Base-by-base conservation (phyloP, 2,888 invertebrate genomes). In the Aspidiotus rigidus region DNA sequence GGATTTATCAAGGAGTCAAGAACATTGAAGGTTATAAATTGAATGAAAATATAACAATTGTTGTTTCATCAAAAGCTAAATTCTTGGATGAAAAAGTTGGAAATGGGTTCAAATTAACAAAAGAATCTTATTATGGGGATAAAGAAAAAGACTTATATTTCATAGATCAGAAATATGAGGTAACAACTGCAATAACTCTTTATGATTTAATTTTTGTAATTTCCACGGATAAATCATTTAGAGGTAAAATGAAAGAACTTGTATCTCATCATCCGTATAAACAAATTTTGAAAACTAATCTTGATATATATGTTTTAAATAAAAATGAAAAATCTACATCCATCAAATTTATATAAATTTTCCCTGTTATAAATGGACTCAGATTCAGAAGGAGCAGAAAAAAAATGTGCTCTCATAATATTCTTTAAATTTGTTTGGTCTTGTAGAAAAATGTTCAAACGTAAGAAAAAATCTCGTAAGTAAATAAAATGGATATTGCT, bases 391-490 rank as follows among this genome's bases (percentile, higher is more conserved):
- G 57, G n/a, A 11, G 49, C 8, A 56, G 17, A 56, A 15, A 56
- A 56, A 56, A 56, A 56, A 56, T 56, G 17, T 15, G n/a, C n/a
- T 56, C 17, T 56, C n/a, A n/a, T 15, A 9, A 56, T 56, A 15
- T 11, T 56, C n/a, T 11, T 56, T 10, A 56, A 56, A 56, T 56
- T 56, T 56, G n/a, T 56, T 56, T 16, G 57, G 17, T 11, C 15
- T 56, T 15, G 8, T 56, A n/a, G 57, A 56, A 56, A n/a, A n/a
- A n/a, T n/a, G n/a, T 56, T 56, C n/a, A 67, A 57, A 62, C 60
- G 13, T 53, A 59, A 71, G 61, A 66, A 53, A 53, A 53, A 53
- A 53, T 53, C 13, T 13, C 13, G 10, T 53, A 11, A 53, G 67
- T n/a, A n/a, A n/a, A n/a, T n/a, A n/a, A n/a, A n/a, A n/a, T 49